Evolutionary conservation across 2,113 vertebrate genomes (phyloP).

Genomic region (Eulemur rufifrons): DNA sequence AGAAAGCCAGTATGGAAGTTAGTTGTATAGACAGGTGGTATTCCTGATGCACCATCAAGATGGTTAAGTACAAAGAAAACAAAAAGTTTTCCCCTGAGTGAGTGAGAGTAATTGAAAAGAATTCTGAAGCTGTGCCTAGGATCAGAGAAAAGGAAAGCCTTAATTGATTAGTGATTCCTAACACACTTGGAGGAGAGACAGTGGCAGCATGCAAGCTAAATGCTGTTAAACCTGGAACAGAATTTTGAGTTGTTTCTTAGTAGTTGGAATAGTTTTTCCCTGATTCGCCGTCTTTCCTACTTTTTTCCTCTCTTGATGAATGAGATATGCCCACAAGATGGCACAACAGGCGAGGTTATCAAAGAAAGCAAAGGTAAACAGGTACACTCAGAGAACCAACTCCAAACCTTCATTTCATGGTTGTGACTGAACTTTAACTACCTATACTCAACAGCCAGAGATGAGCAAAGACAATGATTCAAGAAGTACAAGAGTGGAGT

Average conservation of each 20-base stretch:
- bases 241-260: conserved; percentile 3
- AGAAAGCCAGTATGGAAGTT: background rate
- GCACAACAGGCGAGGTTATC: background rate
- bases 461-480: background rate
- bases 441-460: background rate
- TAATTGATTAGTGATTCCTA: background rate
- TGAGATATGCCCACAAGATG: background rate
- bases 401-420: background rate
- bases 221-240: background rate
- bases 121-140: background rate
- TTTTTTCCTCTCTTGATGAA: background rate
- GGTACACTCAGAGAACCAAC: background rate
- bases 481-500: background rate
- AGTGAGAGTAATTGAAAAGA: background rate
- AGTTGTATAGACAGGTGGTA: background rate
- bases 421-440: background rate
- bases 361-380: background rate
- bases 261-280: background rate
- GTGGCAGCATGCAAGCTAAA: background rate
- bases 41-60: background rate
- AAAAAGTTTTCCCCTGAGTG: background rate
- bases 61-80: background rate
- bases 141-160: background rate
- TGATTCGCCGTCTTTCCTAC: background rate
- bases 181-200: background rate